phyloP scores from a whole-genome alignment of 2,797 vertebrate genomes.

The Mycteria americana region DNA sequence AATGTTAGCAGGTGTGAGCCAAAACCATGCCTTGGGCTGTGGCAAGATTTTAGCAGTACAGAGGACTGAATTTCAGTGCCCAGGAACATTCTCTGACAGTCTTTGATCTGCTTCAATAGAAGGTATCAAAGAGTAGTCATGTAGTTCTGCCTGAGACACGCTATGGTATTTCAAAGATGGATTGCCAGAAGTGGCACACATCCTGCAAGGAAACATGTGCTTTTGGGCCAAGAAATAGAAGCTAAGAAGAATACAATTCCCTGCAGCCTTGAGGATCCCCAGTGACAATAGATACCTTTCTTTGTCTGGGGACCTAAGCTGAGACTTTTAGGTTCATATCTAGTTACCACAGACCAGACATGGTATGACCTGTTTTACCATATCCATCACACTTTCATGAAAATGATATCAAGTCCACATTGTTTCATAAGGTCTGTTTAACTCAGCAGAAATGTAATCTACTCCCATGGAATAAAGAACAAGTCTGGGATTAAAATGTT shows the following conservation, averaged over 20 bases:
- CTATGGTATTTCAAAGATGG: neutral
- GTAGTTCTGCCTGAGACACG: neutral
- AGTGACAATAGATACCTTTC: neutral
- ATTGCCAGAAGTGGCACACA: neutral
- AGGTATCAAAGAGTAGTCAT: neutral
- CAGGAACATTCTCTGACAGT: neutral
- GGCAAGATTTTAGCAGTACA: neutral
- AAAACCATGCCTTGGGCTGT: neutral
- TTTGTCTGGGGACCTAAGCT: neutral
- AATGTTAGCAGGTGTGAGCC: neutral
- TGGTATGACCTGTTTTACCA: neutral
- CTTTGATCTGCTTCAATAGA: neutral
- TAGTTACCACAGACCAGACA: neutral
- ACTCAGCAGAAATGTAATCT: neutral
- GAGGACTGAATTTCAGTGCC: neutral
- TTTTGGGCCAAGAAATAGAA: neutral
- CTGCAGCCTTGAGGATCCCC: neutral
- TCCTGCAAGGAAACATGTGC: neutral
- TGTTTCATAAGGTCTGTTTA: neutral
- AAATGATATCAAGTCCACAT: neutral
- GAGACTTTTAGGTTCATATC: neutral
- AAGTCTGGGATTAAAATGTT: neutral
- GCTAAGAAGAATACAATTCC: neutral
- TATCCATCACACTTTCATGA: neutral
- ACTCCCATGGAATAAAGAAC: neutral